These are phyloP conservation scores for Peromyscus nudipes DNA, from an alignment of 2,797 vertebrate species.

Conservation along the genomic window DNA sequence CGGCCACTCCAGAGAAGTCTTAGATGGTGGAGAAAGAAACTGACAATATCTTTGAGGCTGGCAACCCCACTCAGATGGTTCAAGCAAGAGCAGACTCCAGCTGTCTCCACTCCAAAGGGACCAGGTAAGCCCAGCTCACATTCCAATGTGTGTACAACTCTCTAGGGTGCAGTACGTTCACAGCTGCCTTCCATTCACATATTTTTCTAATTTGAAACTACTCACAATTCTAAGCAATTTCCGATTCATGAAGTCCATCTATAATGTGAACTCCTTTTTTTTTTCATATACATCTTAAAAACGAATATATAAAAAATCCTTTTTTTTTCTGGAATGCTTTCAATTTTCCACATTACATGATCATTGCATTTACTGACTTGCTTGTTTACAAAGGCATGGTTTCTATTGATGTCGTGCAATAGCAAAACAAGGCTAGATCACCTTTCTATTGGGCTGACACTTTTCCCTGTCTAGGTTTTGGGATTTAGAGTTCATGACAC, in stretches of 20 bases:
- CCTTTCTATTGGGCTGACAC: slow-evolving; percentile 70
- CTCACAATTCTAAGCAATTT: slow-evolving; percentile 72
- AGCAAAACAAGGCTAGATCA: slow-evolving; percentile 53
- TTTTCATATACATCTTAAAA: slow-evolving; percentile 67
- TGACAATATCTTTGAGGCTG: slow-evolving; percentile 14
- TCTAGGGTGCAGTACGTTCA: slow-evolving; percentile 55
- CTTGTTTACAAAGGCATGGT: slow-evolving; percentile 83
- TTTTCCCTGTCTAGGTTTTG: slow-evolving; percentile 74
- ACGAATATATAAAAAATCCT: slow-evolving; percentile 69
- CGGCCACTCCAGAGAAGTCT: slow-evolving; percentile 41
- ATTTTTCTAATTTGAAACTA: slow-evolving; percentile 64
- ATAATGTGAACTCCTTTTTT: slow-evolving; percentile 58
- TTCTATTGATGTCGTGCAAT: slow-evolving; percentile 67
- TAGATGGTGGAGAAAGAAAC: slow-evolving; percentile 43
- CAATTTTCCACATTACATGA: slow-evolving; percentile 73
- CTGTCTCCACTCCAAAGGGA: slow-evolving; percentile 38
- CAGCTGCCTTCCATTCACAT: slow-evolving; percentile 73
- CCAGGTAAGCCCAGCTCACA: slow-evolving; percentile 84
- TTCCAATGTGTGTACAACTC: slow-evolving; percentile 72
- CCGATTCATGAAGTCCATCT: slow-evolving; percentile 73
- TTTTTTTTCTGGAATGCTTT: slow-evolving; percentile 78
- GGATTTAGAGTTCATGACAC: slow-evolving; percentile 79
- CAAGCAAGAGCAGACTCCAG: slow-evolving; percentile 22
- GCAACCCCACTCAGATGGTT: background rate
- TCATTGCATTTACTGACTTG: slow-evolving; percentile 75